Base-by-base conservation (phyloP, 1,140 invertebrate genomes). In the Teleogryllus occipitalis region DNA sequence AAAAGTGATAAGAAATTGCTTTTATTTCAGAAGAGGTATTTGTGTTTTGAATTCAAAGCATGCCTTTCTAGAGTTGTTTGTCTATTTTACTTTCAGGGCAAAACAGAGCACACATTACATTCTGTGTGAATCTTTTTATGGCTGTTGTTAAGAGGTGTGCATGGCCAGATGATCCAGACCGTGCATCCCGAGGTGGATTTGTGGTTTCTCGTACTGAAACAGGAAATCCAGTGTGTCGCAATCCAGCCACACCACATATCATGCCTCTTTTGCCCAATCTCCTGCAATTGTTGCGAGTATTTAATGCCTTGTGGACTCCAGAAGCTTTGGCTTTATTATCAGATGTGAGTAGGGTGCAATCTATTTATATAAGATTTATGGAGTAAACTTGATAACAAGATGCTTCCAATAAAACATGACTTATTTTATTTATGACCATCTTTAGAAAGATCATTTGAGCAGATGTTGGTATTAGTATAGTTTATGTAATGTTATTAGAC, bases 131-230 rank as follows among this genome's bases (percentile, higher is more conserved):
- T 81, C 90, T 94, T 7, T 88, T 96, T 0, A 85, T 95, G 27
- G 95, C 94, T 82, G 93, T 96, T 10, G 91, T 96, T 0, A 97
- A 96, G 86, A 89, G 95, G 21, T 95, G 94, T 83, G 90, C 91
- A 1, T 95, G 95, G 87, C 95, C 95, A 0, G 92, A 93, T 74
- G 93, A 94, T 86, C 90, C 92, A 4, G 93, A 95, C 85, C 87
- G 93, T 49, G 93, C 94, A 1, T 89, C 91, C 10, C 88, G 92
- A 74, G 95, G 95, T 47, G 94, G 95, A 10, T 97, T 97, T 85
- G 89, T 95, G 7, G 90, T 92, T 0, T 91, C 82, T 15, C 89
- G 91, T 54, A 94, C 92, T 7, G 90, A 92, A 81, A 89, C 91
- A 54, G 93, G 93, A 15, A 93, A 93, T 86, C 91, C 92, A 8